These are phyloP conservation scores for Zaprionus africanus DNA, from an alignment of 1,140 invertebrate genomes.

Conservation along the genomic window DNA sequence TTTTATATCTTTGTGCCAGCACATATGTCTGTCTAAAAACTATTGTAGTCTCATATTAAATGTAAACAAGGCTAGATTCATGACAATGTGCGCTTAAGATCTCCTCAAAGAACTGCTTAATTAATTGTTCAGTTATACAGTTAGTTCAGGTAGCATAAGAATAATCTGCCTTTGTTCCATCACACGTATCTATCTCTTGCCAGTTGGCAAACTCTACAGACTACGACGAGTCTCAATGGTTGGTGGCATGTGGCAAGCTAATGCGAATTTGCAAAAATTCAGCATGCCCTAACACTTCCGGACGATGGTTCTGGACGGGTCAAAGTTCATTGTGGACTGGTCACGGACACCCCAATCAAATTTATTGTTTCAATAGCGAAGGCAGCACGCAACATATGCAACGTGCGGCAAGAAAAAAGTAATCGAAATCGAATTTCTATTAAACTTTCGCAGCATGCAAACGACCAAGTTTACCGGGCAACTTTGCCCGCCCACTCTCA, in stretches of 20 bases:
- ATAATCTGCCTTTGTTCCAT: too few relatives aligned
- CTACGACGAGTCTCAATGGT: slow-evolving; percentile 12
- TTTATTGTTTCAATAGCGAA: slow-evolving; percentile 68
- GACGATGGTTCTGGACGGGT: slow-evolving; percentile 17
- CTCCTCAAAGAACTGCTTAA: too few relatives aligned
- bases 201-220: slow-evolving; percentile 25
- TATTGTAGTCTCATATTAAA: too few relatives aligned
- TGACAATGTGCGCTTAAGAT: too few relatives aligned
- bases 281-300: slow-evolving; percentile 38
- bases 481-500: slow-evolving; percentile 31
- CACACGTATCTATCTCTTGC: too few relatives aligned
- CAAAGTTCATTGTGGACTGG: slow-evolving; percentile 55
- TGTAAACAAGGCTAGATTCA: too few relatives aligned
- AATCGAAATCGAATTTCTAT: slow-evolving; percentile 77
- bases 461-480: slow-evolving; percentile 67
- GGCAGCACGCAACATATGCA: slow-evolving; percentile 63
- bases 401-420: slow-evolving; percentile 42
- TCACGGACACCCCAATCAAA: slow-evolving; percentile 59
- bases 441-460: slow-evolving; percentile 77
- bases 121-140: too few relatives aligned
- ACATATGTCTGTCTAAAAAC: too few relatives aligned
- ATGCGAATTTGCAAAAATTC: slow-evolving; percentile 38
- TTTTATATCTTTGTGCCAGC: too few relatives aligned
- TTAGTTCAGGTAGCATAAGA: too few relatives aligned
- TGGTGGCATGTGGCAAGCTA: slow-evolving; percentile 5